Conservation (phyloP, 1,140 invertebrate genomes). For the Drosophila ananassae region DNA sequence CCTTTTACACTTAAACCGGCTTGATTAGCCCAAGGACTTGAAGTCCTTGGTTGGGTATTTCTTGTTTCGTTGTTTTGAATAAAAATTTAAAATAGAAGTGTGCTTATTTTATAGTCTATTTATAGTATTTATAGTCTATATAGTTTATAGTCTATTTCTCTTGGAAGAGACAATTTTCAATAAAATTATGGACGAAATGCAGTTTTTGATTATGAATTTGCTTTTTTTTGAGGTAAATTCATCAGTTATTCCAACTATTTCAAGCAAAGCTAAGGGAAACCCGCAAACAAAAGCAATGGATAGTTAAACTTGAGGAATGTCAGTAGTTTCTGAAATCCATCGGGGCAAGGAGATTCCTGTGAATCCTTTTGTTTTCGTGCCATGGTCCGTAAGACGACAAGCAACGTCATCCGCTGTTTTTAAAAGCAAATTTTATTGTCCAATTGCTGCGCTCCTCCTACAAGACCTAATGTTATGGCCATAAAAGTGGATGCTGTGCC, state of each 20-base stretch:
- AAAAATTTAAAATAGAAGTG: slow-evolving; percentile 12
- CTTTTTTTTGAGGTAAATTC: not conserved
- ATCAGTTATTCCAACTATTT: not conserved
- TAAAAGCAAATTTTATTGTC: slow-evolving; percentile 39
- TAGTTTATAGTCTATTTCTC: no score
- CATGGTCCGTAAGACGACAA: slow-evolving; percentile 8
- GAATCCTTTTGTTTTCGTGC: slow-evolving; percentile 29
- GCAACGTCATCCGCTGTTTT: slow-evolving; percentile 7
- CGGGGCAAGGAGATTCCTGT: not conserved
- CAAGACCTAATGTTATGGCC: slow-evolving; percentile 15
- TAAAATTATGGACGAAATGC: not conserved
- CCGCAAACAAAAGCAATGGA: not conserved
- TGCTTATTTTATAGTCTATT: no score
- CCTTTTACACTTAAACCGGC: slow-evolving; percentile 1
- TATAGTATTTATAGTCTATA: no score
- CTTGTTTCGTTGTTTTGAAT: not conserved
- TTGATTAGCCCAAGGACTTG: slow-evolving; percentile 21
- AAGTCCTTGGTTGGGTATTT: slow-evolving; percentile 15
- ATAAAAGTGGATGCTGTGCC: slow-evolving; percentile 26
- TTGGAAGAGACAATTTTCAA: not conserved
- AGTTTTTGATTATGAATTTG: not conserved
- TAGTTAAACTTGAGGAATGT: not conserved
- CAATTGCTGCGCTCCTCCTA: slow-evolving; percentile 13
- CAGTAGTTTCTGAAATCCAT: not conserved
- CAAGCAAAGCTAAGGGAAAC: not conserved